A percentile compares a stretch with the other conserved stretches of the same genome.
Evolutionary conservation across 2,113 vertebrate genomes (phyloP).

Genomic region (Macroglossus sobrinus): DNA sequence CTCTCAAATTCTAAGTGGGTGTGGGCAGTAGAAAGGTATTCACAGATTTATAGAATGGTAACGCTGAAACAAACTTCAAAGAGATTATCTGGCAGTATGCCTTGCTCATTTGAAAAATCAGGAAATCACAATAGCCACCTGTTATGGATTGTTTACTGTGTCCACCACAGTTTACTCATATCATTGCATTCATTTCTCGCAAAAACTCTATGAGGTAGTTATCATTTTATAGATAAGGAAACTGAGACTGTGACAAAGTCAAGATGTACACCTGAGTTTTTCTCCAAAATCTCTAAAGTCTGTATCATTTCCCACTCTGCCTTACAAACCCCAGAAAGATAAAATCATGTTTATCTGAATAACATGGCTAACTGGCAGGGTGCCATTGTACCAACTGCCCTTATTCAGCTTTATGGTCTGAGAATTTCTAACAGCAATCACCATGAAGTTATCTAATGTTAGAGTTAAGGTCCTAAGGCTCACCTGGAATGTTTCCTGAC

Average conservation of each 20-base stretch:
- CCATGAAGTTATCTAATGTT: not conserved
- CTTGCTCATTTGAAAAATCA: not conserved
- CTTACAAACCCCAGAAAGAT: not conserved
- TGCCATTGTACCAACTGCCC: not conserved
- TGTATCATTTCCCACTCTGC: not conserved
- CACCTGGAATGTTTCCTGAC: not conserved
- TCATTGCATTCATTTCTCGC: not conserved
- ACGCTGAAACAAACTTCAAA: not conserved
- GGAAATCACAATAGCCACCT: not conserved
- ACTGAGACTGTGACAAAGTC: not conserved
- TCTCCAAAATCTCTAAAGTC: not conserved
- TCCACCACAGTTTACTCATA: not conserved
- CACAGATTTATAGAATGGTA: not conserved
- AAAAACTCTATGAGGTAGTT: not conserved
- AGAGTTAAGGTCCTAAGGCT: not conserved
- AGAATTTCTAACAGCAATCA: not conserved
- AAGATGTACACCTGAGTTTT: not conserved
- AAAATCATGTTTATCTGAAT: not conserved
- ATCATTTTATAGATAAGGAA: not conserved
- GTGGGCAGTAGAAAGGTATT: not conserved
- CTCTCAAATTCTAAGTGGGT: not conserved
- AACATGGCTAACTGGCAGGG: fast-evolving
- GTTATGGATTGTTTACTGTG: not conserved
- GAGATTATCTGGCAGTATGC: not conserved
- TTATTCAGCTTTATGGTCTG: not conserved